Base-by-base conservation (phyloP, 2,888 invertebrate genomes). In the Leptopilina myrica region DNA sequence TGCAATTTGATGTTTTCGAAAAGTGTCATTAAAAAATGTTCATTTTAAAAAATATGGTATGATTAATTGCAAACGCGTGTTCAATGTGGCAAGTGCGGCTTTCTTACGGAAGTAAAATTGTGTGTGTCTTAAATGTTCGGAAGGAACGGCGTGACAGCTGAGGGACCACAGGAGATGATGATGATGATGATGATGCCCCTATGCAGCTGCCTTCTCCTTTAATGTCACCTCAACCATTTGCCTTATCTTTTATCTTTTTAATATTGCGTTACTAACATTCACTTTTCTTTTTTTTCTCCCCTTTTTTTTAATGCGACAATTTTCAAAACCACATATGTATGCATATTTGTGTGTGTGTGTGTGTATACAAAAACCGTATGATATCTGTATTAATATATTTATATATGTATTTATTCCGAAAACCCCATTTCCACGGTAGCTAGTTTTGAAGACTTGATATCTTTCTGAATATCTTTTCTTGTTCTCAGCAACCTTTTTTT, bases 171-270 rank as follows among this genome's bases (percentile, higher is more conserved):
- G 79, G 82, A 85, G 83, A 84, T 84, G 33, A 33, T 33, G 33
- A 33, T 33, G 33, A 33, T 33, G 33, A 33, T 33, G 33, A 33
- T 33, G 83, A 85, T 80, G 86, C 87, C 85, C 87, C 86, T 86
- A 87, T 87, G 87, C 88, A 89, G 88, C 89, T 89, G 88, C 85
- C 20, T 33, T 81, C 83, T 78, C 76, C 81, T 84, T 85, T 82
- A 80, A 81, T 80, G 78, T 79, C 75, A 76, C 66, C 15, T 59
- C 76, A 49, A 46, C 67, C 46, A 33, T 40, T 62, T n/a, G 49
- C 62, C 76, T 76, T 64, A 59, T 76, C 62, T 76, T 76, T 62
- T 76, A 76, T 76, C 76, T 76, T 76, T 15, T 64, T 76, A 26
- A 20, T 43, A 76, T 76, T 76, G 62, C 62, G 40, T 76, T 59